Base-by-base conservation (phyloP, 2,113 vertebrate species). In the Lipophrys pholis region DNA sequence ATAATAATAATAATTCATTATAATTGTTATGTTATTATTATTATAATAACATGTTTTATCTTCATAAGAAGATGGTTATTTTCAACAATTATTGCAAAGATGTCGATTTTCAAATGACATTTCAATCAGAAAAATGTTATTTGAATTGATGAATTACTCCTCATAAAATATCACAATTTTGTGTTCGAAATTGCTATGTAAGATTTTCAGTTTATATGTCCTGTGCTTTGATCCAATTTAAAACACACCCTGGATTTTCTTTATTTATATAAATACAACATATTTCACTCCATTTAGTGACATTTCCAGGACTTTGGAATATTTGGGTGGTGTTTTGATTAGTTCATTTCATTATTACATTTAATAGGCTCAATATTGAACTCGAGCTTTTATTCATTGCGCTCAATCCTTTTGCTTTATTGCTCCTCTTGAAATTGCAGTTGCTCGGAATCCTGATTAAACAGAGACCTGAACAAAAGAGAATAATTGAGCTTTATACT, bases 251-350 rank as follows among this genome's bases (percentile, higher is more conserved):
- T 30, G 4, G 4, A 30, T 4, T 30, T 30, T 2, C 21, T 4
- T 2, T 30, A 30, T 30, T 30, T 2, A 30, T 30, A 30, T 30
- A 30, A 30, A 30, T 4, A 30, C 21, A 2, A 30, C 21, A 30
- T 30, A 30, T 30, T 30, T 30, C 21, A 30, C 21, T 30, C 11
- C 2, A 41, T 6, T 10, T 40, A 5, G 0, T 54, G 11, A 15
- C 3, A 53, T 54, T 50, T 55, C 1, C 15, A 35, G 8, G 5
- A 10, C 10, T 45, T 17, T 14, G 3, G 9, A 65, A 53, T 8
- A 80, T 67, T 73, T 63, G 51, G n/a, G 38, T 39, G 2, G 50
- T 45, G 17, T 46, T 46, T 48, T 14, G 8, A 30, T 30, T 30
- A 30, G 2, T 30, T 30, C 21, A 30, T 2, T 30, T 30, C 21